A percentile compares a stretch with the other conserved stretches of the same genome.
phyloP scores from a whole-genome alignment of 2,888 invertebrate species.

The Drosophila atripex region DNA sequence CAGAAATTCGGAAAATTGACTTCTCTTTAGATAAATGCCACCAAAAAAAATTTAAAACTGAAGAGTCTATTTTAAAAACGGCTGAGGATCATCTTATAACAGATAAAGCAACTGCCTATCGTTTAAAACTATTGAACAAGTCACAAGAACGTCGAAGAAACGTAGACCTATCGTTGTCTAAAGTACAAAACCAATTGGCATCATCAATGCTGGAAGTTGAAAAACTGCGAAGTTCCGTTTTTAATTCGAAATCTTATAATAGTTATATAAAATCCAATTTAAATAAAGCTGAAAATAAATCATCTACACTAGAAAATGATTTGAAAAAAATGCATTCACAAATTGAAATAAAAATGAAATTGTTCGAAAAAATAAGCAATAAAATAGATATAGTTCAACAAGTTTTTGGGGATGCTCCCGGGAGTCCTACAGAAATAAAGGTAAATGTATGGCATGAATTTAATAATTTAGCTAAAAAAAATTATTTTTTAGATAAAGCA shows the following conservation, averaged over 20 bases:
- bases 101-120: slow-evolving; percentile 87
- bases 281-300: slow-evolving; percentile 83
- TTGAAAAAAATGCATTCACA: slow-evolving; percentile 84
- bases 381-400: slow-evolving; percentile 83
- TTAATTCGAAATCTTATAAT: slow-evolving; percentile 69
- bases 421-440: slow-evolving; percentile 63
- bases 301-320: slow-evolving; percentile 83
- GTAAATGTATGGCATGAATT: slow-evolving; percentile 19
- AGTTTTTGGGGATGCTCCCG: slow-evolving; percentile 86
- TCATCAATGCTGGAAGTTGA: slow-evolving; percentile 84
- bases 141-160: slow-evolving; percentile 84
- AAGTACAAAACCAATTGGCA: slow-evolving; percentile 86
- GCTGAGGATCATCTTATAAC: slow-evolving; percentile 88
- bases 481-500: slow-evolving; percentile 85
- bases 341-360: slow-evolving; percentile 85
- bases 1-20: slow-evolving; percentile 80
- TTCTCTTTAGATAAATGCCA: slow-evolving; percentile 85
- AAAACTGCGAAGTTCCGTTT: slow-evolving; percentile 76
- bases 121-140: slow-evolving; percentile 83
- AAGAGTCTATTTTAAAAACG: slow-evolving; percentile 87
- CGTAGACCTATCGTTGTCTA: slow-evolving; percentile 81
- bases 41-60: slow-evolving; percentile 86
- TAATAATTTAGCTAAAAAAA: neutral
- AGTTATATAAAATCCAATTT: slow-evolving; percentile 76
- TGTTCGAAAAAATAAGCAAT: slow-evolving; percentile 84